Evolutionary conservation across 2,113 vertebrate genomes (phyloP).

Genomic region (Psettodes erumei): DNA sequence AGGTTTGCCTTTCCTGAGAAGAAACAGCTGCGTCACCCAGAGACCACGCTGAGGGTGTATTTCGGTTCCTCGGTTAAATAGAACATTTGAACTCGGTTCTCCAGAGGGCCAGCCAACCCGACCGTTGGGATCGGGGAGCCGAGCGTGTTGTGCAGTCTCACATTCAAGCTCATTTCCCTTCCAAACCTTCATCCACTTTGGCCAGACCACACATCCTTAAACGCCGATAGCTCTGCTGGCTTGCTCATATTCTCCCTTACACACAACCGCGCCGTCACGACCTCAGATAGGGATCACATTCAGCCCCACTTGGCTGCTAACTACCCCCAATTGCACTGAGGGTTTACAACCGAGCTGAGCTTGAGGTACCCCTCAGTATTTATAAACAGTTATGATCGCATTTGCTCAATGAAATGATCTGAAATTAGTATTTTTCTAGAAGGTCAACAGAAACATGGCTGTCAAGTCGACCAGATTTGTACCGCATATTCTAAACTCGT

Average conservation of each 20-base stretch:
- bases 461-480: constrained; percentile 49
- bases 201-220: constrained; percentile 78
- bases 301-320: constrained; percentile 72
- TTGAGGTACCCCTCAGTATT: constrained; percentile 72
- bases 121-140: constrained; percentile 39
- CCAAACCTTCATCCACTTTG: constrained; percentile 79
- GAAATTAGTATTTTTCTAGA: constrained; percentile 67
- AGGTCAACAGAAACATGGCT: constrained; percentile 53
- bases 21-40: constrained; percentile 66
- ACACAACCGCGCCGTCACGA: constrained; percentile 63
- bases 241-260: constrained; percentile 57
- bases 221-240: constrained; percentile 67
- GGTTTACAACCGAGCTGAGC: constrained; percentile 63
- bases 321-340: constrained; percentile 71
- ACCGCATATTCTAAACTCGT: constrained; percentile 44
- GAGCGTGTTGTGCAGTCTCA: constrained; percentile 64
- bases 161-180: constrained; percentile 71
- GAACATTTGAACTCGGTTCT: constrained; percentile 67
- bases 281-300: constrained; percentile 78
- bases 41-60: constrained; percentile 54
- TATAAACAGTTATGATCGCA: constrained; percentile 76
- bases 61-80: constrained; percentile 60
- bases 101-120: constrained; percentile 54
- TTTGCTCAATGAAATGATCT: constrained; percentile 75
- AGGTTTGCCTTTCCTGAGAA: constrained; percentile 44